Conservation (phyloP, 2,113 vertebrate species). For the Tiliqua scincoides region DNA sequence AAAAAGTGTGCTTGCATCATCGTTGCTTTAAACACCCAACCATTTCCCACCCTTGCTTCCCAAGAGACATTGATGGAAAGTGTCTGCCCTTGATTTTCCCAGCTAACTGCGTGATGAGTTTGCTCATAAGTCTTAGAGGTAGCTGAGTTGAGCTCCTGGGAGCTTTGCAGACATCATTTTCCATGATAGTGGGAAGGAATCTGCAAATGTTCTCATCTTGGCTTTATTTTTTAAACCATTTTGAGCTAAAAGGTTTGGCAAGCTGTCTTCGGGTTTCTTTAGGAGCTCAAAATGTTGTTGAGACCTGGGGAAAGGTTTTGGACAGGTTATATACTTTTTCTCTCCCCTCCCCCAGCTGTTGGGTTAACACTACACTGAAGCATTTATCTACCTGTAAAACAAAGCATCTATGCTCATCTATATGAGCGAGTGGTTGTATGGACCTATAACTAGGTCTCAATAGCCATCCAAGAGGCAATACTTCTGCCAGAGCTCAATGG, state of each 20-base stretch:
- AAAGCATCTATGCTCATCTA: too few relatives aligned
- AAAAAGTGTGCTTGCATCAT: slow-evolving; percentile 13
- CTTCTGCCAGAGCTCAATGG: too few relatives aligned
- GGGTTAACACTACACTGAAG: too few relatives aligned
- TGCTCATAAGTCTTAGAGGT: slow-evolving; percentile 10
- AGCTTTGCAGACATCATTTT: background rate
- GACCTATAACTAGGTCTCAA: too few relatives aligned
- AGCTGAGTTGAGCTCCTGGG: slow-evolving; percentile 50
- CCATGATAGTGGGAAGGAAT: background rate
- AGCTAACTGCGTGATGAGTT: slow-evolving; percentile 5
- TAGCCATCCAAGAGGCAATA: too few relatives aligned
- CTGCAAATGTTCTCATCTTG: background rate
- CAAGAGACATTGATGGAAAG: slow-evolving; percentile 45
- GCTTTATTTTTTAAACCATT: background rate
- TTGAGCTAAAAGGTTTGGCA: slow-evolving; percentile 18
- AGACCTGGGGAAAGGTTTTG: background rate
- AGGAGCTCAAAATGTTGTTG: background rate
- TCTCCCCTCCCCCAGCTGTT: background rate
- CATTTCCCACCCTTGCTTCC: slow-evolving; percentile 26
- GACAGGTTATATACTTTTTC: background rate
- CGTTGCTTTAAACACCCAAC: slow-evolving; percentile 44
- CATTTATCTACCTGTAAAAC: too few relatives aligned
- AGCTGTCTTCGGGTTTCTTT: slow-evolving; percentile 1
- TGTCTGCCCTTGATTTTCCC: slow-evolving; percentile 56
- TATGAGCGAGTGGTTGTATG: too few relatives aligned